Base-by-base conservation (phyloP, 2,888 invertebrate species). In the Drosophila birchii region DNA sequence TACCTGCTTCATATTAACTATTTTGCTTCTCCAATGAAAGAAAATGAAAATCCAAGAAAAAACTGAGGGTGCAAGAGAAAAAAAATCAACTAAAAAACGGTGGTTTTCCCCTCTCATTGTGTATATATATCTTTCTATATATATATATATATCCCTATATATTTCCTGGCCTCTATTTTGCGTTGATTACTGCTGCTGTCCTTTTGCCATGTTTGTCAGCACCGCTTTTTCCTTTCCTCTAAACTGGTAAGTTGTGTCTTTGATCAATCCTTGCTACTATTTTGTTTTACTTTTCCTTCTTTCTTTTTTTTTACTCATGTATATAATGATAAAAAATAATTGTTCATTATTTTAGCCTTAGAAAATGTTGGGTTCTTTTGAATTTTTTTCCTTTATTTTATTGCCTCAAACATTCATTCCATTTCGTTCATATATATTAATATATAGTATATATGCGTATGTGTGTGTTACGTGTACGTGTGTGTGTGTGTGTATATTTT, bases 401-500 rank as follows among this genome's bases (percentile, higher is more conserved):
- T 63, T 69, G 74, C 78, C 66, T 75, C 59, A 63, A 60, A 11
- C 57, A 61, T 54, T 59, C 61, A 45, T 45, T 45, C 45, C 29
- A 45, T 60, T 34, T 57, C 32, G 49, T 18, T 51, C 69, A 45
- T 62, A 54, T 71, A 62, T 75, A 49, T 34, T 57, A 38, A 38
- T 68, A 53, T 69, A 53, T 69, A 47, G 51, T 77, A 49, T 71
- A 44, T 69, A 43, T 75, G 43, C 56, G 43, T 68, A 53, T 70
- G 60, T 60, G 41, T 69, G 51, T 74, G 45, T 56, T 72, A 57
- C 60, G 60, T 78, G 53, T 63, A 49, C 64, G 51, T 75, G 39
- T 76, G 14, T 23, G 55, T 74, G 18, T 76, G 41, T 69, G 75
- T 78, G 78, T 81, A 88, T 81, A 84, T 81, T 80, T 87, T 71